Evolutionary conservation across 2,113 vertebrate genomes (phyloP), one percentile per base, ranked within the genome.

Genomic region (Hylia prasina): DNA sequence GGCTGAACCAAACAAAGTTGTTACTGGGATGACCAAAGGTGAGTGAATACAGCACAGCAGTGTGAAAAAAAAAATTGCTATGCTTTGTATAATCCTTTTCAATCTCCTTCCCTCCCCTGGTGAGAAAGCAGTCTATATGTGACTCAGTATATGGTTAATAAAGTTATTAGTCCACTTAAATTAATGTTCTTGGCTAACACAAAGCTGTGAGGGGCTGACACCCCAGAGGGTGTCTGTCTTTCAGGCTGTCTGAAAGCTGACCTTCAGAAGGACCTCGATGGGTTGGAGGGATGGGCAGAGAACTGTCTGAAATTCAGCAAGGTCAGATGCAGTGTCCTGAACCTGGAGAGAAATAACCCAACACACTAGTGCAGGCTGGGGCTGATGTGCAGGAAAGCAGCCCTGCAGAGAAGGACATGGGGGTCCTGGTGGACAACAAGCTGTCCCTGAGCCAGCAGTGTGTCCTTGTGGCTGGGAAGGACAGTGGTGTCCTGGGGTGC

Each of bases 381-480:
- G 13, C 27, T 65, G 69, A 51, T 3, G 1, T 44, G 6, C 23
- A 51, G 37, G 13, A n/a, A 21, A 28, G 18, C 3, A 50, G 15
- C 44, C 33, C 58, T 65, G 35, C 14, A 57, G 51, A 57, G 31
- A 57, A 50, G 25, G 7, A 72, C 3, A 1, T 33, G 8, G 11
- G 11, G 12, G 8, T 88, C 31, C 24, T 80, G 31, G 5, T 10
- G 37, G 20, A 13, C 11, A 31, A 3, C 11, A 15, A 48, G 14
- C 17, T 57, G 22, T 9, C 50, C 42, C 12, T 42, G 37, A 37
- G 31, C 18, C 6, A 9, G 11, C 42, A 80, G 2, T 23, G 15
- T 61, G 71, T 4, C 37, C 20, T 33, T 22, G 27, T 44, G 51
- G 22, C 51, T 0, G 0, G 23, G 14, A 65, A 42, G 27, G 15